Base-by-base conservation (phyloP, 2,797 vertebrate genomes). In the Acropternis orthonyx region DNA sequence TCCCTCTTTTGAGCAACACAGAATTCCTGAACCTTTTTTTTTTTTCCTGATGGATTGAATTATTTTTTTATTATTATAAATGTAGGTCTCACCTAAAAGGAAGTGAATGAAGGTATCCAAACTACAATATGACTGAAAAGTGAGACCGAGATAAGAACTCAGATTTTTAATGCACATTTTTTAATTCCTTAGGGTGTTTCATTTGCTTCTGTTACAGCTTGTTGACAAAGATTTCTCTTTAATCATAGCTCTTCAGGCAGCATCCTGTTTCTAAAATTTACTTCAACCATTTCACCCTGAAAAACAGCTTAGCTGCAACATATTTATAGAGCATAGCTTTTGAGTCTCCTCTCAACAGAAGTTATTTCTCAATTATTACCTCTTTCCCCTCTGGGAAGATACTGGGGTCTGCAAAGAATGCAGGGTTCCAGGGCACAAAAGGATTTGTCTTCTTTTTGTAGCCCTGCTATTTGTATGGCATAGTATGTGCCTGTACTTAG, bases 251-350 rank as follows among this genome's bases (percentile, higher is more conserved):
- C 43, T 30, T 87, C 59, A 62, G 74, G 51, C 67, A 91, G 30
- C n/a, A 76, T 95, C 34, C 37, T 82, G 23, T 66, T 91, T 76
- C 63, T 82, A 65, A 94, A 89, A 94, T 82, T 54, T 69, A n/a
- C 30, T 54, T 92, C 67, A 89, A 22, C 24, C 10, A 9, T 62
- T 62, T 95, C 67, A 85, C 14, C 19, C 30, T 82, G 80, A 72
- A 73, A 82, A 55, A 2, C 19, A 71, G 23, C 27, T 62, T 59
- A 79, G 80, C 16, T 76, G 34, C 36, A 85, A 28, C 26, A 73
- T 55, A 67, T 85, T 66, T 61, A 73, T 7, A 66, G 39, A 86
- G 44, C 5, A 17, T 55, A 72, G 36, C 74, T 85, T 75, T 89
- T 95, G 41, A 63, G 43, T 17, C 20, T 75, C 43, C 21, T 71